phyloP scores from a whole-genome alignment of 1,140 invertebrate genomes.

The Drosophila obscura region DNA sequence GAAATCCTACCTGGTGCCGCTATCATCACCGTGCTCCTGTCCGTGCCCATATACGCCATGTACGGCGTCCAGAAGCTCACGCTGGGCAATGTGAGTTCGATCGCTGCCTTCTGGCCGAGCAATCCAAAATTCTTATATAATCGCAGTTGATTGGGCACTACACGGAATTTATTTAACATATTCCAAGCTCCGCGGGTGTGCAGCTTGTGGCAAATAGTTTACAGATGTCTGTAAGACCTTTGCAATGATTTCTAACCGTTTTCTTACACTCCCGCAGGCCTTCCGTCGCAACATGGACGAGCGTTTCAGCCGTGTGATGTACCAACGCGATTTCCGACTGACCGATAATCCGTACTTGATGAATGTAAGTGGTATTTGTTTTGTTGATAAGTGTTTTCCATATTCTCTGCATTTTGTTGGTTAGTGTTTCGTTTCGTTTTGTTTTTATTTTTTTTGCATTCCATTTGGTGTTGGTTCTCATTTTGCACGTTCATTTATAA shows the following conservation, averaged over 20 bases:
- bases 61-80: slow-evolving; percentile 86
- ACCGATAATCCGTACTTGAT: slow-evolving; percentile 85
- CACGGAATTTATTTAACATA: slow-evolving; percentile 65
- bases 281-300: slow-evolving; percentile 84
- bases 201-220: slow-evolving; percentile 4
- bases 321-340: slow-evolving; percentile 85
- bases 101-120: slow-evolving; percentile 18
- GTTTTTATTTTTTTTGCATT: slow-evolving; percentile 1
- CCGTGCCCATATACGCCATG: slow-evolving; percentile 85
- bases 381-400: background rate
- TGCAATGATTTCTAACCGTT: slow-evolving; percentile 30
- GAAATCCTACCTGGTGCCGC: slow-evolving; percentile 86
- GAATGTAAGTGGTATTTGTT: slow-evolving; percentile 83
- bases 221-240: slow-evolving; percentile 11
- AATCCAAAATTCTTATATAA: slow-evolving; percentile 79
- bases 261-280: slow-evolving; percentile 76
- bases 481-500: background rate
- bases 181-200: slow-evolving; percentile 9
- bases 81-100: slow-evolving; percentile 85
- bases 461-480: background rate
- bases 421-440: slow-evolving; percentile 1
- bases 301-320: slow-evolving; percentile 84
- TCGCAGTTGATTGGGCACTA: slow-evolving; percentile 46
- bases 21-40: slow-evolving; percentile 85
- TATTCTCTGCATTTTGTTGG: background rate